A percentile compares a stretch with the other conserved stretches of the same genome.
These are phyloP conservation scores for Drosophila multiciliata DNA, from an alignment of 2,888 invertebrate genomes.

Conservation along the genomic window DNA sequence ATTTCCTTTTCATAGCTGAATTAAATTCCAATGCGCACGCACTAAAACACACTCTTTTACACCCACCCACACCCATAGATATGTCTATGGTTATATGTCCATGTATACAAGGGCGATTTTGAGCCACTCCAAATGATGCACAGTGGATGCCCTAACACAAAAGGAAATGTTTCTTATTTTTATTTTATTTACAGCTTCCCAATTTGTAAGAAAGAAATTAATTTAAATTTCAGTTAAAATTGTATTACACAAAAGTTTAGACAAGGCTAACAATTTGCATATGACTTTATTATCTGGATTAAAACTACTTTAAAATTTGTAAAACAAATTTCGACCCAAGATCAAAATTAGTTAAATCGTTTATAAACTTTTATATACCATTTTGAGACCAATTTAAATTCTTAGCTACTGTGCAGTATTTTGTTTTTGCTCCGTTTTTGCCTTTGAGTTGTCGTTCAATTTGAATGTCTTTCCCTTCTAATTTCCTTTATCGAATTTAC, in stretches of 20 bases:
- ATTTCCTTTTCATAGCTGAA: constrained; percentile 66
- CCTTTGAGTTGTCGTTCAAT: constrained; percentile 28
- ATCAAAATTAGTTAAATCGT: not conserved
- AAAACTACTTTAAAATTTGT: not conserved
- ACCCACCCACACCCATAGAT: constrained; percentile 1
- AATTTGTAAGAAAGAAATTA: not conserved
- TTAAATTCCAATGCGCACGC: constrained; percentile 66
- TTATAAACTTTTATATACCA: not conserved
- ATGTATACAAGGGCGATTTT: constrained; percentile 15
- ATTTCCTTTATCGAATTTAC: constrained; percentile 81
- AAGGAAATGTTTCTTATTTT: constrained; percentile 1
- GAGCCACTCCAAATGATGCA: constrained; percentile 28
- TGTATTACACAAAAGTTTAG: not conserved
- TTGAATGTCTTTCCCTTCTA: constrained; percentile 70
- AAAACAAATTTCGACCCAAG: not conserved
- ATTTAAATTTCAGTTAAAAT: not conserved
- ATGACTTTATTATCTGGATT: not conserved
- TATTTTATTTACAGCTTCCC: constrained; percentile 2
- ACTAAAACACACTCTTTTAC: constrained; percentile 9
- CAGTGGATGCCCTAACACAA: constrained; percentile 30
- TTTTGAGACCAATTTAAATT: not conserved
- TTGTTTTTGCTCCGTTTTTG: constrained; percentile 19
- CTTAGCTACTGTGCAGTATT: constrained; percentile 28
- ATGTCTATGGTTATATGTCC: constrained; percentile 16
- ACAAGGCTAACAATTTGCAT: not conserved